Evolutionary conservation across 2,797 vertebrate species (phyloP).

Genomic region (Sardinella longiceps): DNA sequence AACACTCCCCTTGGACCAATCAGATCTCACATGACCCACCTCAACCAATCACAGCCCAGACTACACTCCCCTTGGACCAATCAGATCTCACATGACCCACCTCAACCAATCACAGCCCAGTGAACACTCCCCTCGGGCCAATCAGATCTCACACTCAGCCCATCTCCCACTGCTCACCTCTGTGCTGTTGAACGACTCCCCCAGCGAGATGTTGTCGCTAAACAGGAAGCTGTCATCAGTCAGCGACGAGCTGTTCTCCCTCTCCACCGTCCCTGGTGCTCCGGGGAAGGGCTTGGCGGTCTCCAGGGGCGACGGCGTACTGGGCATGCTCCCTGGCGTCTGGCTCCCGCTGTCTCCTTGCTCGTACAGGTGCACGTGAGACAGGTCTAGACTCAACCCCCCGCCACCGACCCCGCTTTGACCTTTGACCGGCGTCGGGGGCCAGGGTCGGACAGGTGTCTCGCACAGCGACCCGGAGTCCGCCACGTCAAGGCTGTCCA

Average conservation of each 20-base stretch:
- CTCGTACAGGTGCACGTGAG: conserved; percentile 82
- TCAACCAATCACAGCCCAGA: too few relatives aligned
- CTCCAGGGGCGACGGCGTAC: conserved; percentile 92
- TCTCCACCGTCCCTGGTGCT: conserved; percentile 61
- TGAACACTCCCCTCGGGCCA: too few relatives aligned
- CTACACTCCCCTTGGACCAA: neutral
- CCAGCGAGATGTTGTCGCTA: conserved; percentile 81
- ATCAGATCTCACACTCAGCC: neutral
- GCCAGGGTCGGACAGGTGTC: conserved; percentile 69
- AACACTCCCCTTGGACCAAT: neutral
- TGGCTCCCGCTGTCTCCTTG: conserved; percentile 81
- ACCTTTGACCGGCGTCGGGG: conserved; percentile 75
- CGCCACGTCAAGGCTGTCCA: conserved; percentile 82
- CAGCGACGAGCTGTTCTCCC: conserved; percentile 71
- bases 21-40: neutral
- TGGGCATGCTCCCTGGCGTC: conserved; percentile 86
- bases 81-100: neutral
- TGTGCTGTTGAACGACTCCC: conserved; percentile 80
- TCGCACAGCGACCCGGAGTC: conserved; percentile 77
- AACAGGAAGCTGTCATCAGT: conserved; percentile 78
- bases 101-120: neutral
- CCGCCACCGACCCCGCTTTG: conserved; percentile 70
- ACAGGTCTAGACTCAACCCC: conserved; percentile 86
- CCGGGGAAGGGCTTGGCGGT: conserved; percentile 81
- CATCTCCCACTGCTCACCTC: conserved; percentile 76